Evolutionary conservation across 2,113 vertebrate species (phyloP).

Genomic region (Chlorodrepanis virens): DNA sequence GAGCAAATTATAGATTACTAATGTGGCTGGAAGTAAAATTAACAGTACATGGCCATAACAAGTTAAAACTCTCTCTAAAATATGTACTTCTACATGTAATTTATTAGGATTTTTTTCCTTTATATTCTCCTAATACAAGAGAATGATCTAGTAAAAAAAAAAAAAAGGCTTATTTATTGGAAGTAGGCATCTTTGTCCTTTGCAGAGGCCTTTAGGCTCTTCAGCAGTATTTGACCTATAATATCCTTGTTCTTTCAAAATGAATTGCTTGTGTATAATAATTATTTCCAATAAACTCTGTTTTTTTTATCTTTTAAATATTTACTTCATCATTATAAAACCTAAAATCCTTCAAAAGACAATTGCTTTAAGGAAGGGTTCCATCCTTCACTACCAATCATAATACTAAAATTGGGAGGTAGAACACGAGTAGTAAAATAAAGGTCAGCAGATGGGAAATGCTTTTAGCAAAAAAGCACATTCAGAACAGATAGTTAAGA

Average conservation of each 20-base stretch:
- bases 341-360: constrained; percentile 16
- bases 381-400: neutral
- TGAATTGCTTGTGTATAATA: neutral
- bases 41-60: neutral
- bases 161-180: neutral
- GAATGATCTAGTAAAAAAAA: neutral
- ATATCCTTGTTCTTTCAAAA: neutral
- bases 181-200: neutral
- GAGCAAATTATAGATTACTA: neutral
- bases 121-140: neutral
- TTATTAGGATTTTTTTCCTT: neutral
- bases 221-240: neutral
- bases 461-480: constrained; percentile 2
- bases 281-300: neutral
- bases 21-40: neutral
- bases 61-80: neutral
- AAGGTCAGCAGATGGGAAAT: constrained; percentile 28
- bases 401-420: neutral
- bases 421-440: neutral
- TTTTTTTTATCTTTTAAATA: neutral
- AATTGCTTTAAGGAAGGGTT: neutral
- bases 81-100: neutral
- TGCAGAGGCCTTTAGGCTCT: neutral
- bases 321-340: constrained; percentile 19
- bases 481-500: neutral